A percentile compares a stretch with the other conserved stretches of the same genome.
Conservation (phyloP, 92 coral and sea anemone genomes). For the Parazoanthus atlanticus region DNA sequence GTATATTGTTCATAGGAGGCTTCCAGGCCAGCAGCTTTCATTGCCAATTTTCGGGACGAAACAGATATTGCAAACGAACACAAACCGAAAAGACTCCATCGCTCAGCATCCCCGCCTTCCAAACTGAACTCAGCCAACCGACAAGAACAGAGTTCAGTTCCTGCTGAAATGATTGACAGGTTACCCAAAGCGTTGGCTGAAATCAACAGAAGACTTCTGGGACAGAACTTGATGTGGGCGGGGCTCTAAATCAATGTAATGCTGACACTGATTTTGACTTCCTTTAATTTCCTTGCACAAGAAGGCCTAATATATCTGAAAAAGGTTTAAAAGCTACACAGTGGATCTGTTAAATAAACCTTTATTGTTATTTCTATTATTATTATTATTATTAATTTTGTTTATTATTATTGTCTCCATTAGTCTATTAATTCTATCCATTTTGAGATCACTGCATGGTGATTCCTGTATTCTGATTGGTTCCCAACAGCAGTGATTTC, state of each 20-base stretch:
- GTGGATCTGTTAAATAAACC: no score
- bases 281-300: no score
- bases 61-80: neutral
- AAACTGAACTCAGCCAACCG: neutral
- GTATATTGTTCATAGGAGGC: neutral
- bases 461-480: no score
- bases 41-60: neutral
- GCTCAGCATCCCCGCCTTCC: neutral
- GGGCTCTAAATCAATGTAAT: neutral
- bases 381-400: no score
- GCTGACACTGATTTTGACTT: no score
- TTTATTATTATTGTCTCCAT: no score
- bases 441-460: no score
- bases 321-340: no score
- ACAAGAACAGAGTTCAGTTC: conserved; percentile 16
- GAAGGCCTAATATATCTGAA: no score
- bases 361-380: no score
- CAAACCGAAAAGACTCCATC: conserved; percentile 9
- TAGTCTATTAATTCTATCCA: no score
- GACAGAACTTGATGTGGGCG: conserved; percentile 35
- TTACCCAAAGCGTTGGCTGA: conserved; percentile 35
- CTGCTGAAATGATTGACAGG: conserved; percentile 18
- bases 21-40: neutral
- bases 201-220: conserved; percentile 28
- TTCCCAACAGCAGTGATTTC: no score